Evolutionary conservation across 2,113 vertebrate species (phyloP).

Genomic region (Labeo catla): DNA sequence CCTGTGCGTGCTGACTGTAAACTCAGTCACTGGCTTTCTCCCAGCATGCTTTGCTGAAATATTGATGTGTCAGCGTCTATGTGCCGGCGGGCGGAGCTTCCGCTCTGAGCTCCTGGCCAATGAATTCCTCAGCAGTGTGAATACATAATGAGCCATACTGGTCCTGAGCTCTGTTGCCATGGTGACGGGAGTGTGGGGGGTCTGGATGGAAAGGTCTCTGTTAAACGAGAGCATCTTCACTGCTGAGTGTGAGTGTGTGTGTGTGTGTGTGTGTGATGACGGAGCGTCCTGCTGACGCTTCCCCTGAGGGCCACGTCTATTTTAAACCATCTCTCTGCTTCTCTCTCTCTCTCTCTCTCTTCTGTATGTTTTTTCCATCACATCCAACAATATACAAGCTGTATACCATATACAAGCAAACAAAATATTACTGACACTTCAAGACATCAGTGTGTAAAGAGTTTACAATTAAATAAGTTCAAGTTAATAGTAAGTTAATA

Average conservation of each 20-base stretch:
- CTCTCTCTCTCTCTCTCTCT: neutral
- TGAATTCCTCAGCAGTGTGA: constrained; percentile 26
- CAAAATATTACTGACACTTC: neutral
- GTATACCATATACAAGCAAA: neutral
- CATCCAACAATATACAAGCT: neutral
- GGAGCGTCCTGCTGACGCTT: neutral
- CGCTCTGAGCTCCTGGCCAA: constrained; percentile 30
- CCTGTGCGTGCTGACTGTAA: constrained; percentile 14
- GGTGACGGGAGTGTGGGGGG: constrained; percentile 29
- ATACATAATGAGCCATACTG: constrained; percentile 47
- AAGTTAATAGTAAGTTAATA: neutral
- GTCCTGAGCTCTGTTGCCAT: constrained; percentile 50
- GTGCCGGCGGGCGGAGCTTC: constrained; percentile 30
- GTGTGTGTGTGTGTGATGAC: constrained; percentile 42
- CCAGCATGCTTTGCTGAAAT: constrained; percentile 71
- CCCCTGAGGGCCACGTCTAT: constrained; percentile 5
- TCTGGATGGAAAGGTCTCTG: constrained; percentile 46
- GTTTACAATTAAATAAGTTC: neutral
- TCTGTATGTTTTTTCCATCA: neutral
- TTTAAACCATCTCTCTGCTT: constrained; percentile 18
- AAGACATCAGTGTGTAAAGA: neutral
- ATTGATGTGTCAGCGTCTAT: constrained; percentile 71
- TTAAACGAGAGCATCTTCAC: constrained; percentile 35
- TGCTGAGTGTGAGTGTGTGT: constrained; percentile 42
- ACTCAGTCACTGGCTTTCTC: constrained; percentile 58